Percentiles rank a stretch among this genome's conserved stretches.
Conservation (phyloP, 1,140 invertebrate species). For the Matsumurasca onukii region DNA sequence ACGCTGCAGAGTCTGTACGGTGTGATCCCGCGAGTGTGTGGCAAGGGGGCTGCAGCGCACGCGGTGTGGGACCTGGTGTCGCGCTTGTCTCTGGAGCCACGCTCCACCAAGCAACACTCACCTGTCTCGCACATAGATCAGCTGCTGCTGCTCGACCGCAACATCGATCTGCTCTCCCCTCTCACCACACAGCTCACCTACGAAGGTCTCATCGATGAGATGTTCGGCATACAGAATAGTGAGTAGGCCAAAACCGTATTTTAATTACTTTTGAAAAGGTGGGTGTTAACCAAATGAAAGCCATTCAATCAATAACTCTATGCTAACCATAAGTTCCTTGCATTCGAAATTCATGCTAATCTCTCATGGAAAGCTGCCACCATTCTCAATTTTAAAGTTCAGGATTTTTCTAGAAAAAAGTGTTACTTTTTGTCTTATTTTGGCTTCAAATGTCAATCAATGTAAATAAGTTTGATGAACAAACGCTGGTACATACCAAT, state of each 20-base stretch:
- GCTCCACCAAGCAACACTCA: constrained; percentile 53
- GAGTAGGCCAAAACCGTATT: too few relatives aligned
- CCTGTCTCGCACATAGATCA: constrained; percentile 76
- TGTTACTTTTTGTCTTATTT: too few relatives aligned
- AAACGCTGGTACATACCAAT: too few relatives aligned
- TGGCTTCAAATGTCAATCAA: too few relatives aligned
- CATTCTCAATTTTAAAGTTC: too few relatives aligned
- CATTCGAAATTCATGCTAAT: neutral
- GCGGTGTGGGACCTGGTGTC: constrained; percentile 87
- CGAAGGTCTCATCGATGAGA: constrained; percentile 94
- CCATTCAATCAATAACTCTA: neutral
- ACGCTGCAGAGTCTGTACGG: constrained; percentile 87
- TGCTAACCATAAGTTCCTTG: neutral
- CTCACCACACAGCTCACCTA: constrained; percentile 95
- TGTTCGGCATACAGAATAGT: constrained; percentile 75
- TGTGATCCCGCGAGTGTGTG: constrained; percentile 83
- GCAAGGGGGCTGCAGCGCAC: constrained; percentile 85
- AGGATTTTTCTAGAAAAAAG: too few relatives aligned
- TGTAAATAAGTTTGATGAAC: too few relatives aligned
- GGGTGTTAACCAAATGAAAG: too few relatives aligned
- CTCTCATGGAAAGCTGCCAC: neutral
- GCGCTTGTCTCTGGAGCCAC: constrained; percentile 72
- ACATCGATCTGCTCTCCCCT: constrained; percentile 89
- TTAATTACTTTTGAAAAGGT: too few relatives aligned
- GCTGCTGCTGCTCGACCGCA: constrained; percentile 84